phyloP scores from a whole-genome alignment of 2,888 invertebrate species.

The Ctenicera cuprea region DNA sequence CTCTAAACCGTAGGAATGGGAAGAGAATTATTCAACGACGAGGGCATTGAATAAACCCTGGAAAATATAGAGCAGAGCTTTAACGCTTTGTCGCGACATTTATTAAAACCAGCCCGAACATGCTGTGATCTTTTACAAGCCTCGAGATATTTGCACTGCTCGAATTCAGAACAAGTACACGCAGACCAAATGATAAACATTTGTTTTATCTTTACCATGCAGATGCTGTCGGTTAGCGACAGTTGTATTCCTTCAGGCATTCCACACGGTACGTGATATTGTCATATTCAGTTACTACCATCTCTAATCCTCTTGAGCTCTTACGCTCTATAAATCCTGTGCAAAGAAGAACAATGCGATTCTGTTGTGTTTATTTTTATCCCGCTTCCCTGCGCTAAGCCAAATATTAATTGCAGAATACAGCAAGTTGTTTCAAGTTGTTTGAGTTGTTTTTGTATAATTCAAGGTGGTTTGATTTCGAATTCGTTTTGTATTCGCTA shows the following conservation, averaged over 20 bases:
- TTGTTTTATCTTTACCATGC: constrained; percentile 38
- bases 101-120: constrained; percentile 31
- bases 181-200: constrained; percentile 37
- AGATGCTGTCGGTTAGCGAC: constrained; percentile 21
- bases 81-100: constrained; percentile 29
- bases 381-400: constrained; percentile 2
- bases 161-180: constrained; percentile 23
- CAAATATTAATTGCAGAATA: constrained; percentile 18
- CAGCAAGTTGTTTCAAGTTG: constrained; percentile 2
- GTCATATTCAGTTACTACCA: constrained; percentile 37
- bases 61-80: constrained; percentile 12
- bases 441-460: constrained; percentile 26
- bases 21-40: constrained; percentile 9
- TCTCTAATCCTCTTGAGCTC: constrained; percentile 24
- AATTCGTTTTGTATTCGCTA: background rate
- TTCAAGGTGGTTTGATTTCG: background rate
- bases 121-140: constrained; percentile 30
- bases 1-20: too few relatives aligned
- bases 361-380: constrained; percentile 21
- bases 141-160: constrained; percentile 29
- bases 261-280: constrained; percentile 35
- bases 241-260: constrained; percentile 37
- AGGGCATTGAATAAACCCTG: constrained; percentile 6
- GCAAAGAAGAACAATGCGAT: constrained; percentile 15
- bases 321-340: constrained; percentile 19